These are phyloP conservation scores for Pilophorus perplexus DNA, from an alignment of 2,888 invertebrate genomes.

Conservation along the genomic window DNA sequence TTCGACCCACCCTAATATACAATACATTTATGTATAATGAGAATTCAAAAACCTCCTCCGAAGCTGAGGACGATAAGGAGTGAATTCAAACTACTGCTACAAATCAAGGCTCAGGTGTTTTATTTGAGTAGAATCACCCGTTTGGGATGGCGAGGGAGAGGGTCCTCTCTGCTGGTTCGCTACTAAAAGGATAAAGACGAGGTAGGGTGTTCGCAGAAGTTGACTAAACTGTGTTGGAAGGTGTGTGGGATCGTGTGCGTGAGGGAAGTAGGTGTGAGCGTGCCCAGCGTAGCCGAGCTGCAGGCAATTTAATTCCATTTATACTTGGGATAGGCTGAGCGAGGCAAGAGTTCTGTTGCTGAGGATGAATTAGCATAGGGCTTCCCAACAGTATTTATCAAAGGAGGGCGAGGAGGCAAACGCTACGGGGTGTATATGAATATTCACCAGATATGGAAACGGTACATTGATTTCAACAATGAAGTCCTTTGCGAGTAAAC, in stretches of 20 bases:
- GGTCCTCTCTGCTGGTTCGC: too few species aligned
- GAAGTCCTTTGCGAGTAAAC: too few species aligned
- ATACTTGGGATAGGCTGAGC: conserved; percentile 14
- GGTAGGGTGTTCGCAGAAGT: neutral
- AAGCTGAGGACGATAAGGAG: neutral
- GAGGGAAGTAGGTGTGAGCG: neutral
- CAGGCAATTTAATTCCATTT: conserved; percentile 19
- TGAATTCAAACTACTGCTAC: conserved; percentile 8
- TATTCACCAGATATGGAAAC: conserved; percentile 22
- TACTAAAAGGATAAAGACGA: neutral
- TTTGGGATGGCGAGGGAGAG: neutral
- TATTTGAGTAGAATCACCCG: neutral
- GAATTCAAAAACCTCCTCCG: too few species aligned
- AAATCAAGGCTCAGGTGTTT: conserved; percentile 22
- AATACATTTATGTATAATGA: too few species aligned
- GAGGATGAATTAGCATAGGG: conserved; percentile 17
- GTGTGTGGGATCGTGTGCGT: neutral
- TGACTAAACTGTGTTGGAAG: neutral
- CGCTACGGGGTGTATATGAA: neutral
- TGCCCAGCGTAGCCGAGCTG: too few species aligned
- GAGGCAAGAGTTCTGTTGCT: conserved; percentile 15
- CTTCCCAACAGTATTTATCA: conserved; percentile 11
- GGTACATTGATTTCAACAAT: conserved; percentile 10
- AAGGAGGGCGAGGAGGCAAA: neutral
- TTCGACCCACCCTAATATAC: too few species aligned